These are phyloP conservation scores for Caenorhabditis latens DNA, from an alignment of 1,140 invertebrate genomes.

Conservation along the genomic window DNA sequence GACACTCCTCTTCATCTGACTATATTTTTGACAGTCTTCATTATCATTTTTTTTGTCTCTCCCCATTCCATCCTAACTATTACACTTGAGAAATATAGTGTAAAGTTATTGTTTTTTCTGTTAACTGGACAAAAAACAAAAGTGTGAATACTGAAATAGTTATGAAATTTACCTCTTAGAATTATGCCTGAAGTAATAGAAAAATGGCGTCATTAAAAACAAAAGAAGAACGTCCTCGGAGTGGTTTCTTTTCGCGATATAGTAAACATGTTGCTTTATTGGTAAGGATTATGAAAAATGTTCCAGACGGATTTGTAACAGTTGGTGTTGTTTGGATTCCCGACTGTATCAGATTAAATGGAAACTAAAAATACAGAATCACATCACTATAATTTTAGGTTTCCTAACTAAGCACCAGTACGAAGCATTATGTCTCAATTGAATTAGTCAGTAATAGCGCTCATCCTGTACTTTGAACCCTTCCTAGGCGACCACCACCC, in stretches of 20 bases:
- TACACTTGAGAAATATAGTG: no score
- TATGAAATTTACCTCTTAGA: no score
- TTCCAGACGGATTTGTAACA: slow-evolving; percentile 14
- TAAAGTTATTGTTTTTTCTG: no score
- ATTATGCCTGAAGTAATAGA: no score
- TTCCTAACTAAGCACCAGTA: no score
- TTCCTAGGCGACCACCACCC: background rate
- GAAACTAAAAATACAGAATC: background rate
- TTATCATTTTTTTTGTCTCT: background rate
- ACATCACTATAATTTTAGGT: background rate
- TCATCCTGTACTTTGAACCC: slow-evolving; percentile 21
- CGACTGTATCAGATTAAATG: background rate
- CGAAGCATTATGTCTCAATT: background rate
- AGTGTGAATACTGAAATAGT: no score
- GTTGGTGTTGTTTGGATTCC: background rate
- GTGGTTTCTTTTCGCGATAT: background rate
- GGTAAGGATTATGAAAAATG: background rate
- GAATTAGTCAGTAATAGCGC: slow-evolving; percentile 18
- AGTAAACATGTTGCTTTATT: slow-evolving; percentile 1
- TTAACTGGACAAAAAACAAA: no score
- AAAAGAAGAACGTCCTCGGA: background rate
- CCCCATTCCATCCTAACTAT: no score
- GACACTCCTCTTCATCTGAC: background rate
- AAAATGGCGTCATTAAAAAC: background rate
- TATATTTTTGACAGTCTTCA: background rate